Percentiles rank a stretch among this genome's conserved stretches.
phyloP scores from a whole-genome alignment of 2,888 invertebrate species.

The Alloscopus bannaensis region DNA sequence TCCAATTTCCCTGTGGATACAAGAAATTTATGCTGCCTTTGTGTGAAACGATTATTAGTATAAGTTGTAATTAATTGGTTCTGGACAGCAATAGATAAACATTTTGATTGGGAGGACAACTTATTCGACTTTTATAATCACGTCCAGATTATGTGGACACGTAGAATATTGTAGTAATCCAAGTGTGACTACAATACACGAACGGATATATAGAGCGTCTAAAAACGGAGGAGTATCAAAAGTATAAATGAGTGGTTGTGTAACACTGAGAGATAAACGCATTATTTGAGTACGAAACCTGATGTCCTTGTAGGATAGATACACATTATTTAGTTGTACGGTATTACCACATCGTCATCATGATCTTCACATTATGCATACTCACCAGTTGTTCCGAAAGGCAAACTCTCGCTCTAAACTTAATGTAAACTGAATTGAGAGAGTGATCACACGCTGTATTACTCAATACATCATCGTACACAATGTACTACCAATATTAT shows the following conservation, averaged over 20 bases:
- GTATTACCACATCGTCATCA: background rate
- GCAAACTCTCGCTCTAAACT: background rate
- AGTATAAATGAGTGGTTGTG: too few species aligned
- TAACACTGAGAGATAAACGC: too few species aligned
- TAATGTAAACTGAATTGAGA: background rate
- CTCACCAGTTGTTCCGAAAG: too few species aligned
- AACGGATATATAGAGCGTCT: too few species aligned
- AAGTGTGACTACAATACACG: background rate
- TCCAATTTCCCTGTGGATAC: too few species aligned
- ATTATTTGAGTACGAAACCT: slow-evolving; percentile 41
- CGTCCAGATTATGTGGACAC: background rate
- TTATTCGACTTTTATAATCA: background rate
- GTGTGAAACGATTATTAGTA: too few species aligned
- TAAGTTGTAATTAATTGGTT: too few species aligned
- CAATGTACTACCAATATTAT: background rate
- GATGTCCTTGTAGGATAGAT: slow-evolving; percentile 60
- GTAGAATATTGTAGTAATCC: background rate
- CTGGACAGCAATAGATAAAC: too few species aligned
- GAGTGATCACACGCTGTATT: background rate
- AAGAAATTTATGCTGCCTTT: too few species aligned
- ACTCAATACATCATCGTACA: background rate
- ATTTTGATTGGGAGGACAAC: background rate
- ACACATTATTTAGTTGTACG: too few species aligned
- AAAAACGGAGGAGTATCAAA: too few species aligned
- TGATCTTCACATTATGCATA: slow-evolving; percentile 4